Conservation (phyloP, 1,140 invertebrate genomes). For the Anthonomus grandis region DNA sequence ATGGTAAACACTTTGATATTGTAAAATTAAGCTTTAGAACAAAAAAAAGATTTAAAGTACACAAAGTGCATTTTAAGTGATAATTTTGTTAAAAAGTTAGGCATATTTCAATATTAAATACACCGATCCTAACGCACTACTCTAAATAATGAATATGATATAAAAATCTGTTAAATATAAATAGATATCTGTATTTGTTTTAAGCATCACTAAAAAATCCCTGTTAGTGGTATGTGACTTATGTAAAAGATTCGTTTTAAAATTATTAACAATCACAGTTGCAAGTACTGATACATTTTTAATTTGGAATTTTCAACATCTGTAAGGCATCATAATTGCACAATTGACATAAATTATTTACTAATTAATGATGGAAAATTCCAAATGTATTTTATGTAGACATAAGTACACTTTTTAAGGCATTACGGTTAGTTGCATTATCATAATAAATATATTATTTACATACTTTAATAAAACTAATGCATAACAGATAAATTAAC, state of each 20-base stretch:
- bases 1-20: too few relatives aligned
- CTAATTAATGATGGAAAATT: neutral
- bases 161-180: neutral
- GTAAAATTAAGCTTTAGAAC: too few relatives aligned
- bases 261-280: conserved; percentile 19
- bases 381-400: neutral
- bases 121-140: too few relatives aligned
- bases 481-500: neutral
- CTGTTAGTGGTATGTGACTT: too few relatives aligned
- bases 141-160: neutral
- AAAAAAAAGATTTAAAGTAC: too few relatives aligned
- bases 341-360: neutral
- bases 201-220: conserved; percentile 1
- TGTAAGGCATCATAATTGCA: neutral
- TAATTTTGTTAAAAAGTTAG: too few relatives aligned
- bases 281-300: conserved; percentile 3
- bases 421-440: conserved; percentile 1
- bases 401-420: conserved; percentile 17
- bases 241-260: too few relatives aligned
- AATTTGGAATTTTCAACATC: neutral
- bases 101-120: too few relatives aligned
- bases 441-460: conserved; percentile 1
- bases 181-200: neutral
- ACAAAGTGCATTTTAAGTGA: too few relatives aligned
- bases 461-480: neutral